Base-by-base conservation (phyloP, 1,140 invertebrate genomes). In the Brachionus rotundiformis region DNA sequence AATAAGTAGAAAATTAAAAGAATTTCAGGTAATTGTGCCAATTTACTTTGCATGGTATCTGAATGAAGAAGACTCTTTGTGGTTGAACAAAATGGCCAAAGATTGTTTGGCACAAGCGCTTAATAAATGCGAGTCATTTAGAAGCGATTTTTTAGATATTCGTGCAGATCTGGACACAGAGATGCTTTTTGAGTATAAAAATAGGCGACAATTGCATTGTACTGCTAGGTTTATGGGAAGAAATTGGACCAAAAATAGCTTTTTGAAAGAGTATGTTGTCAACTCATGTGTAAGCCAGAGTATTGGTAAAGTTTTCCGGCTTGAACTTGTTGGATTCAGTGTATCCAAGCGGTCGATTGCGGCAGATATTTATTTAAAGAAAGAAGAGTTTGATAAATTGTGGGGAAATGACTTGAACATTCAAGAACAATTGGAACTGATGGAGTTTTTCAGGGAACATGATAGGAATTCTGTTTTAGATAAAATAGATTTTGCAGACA, bases 21-120 rank as follows among this genome's bases (percentile, higher is more conserved):
- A 54, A 59, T 77, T 47, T 59, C 41, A 77, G 27, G 27, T 59
- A 3, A 10, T 59, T 33, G 25, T 77, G 8, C 73, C 73, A 29
- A 11, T 54, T 33, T 77, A 54, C 49, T 77, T 77, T 36, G 41
- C 11, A 6, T 77, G 73, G 73, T 77, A 31, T 31, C 19, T 77
- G 29, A 77, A 77, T 33, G 82, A 83, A 23, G 33, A 47, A n/a
- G 77, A 83, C 16, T 84, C 85, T 23, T 29, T 83, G 6, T 27
- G 44, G 2, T 44, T 86, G 10, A 65, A 63, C 59, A 31, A 49
- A 39, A 6, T 31, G 77, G 2, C 44, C 76, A 39, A 82, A 84
- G 27, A 33, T 4, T 54, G 41, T n/a, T 77, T 77, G 2, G 7
- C 27, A 77, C 8, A 29, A 16, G 10, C 13, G 1, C 23, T 77